Conservation (phyloP, 2,797 vertebrate species). For the Girardinus metallicus region DNA sequence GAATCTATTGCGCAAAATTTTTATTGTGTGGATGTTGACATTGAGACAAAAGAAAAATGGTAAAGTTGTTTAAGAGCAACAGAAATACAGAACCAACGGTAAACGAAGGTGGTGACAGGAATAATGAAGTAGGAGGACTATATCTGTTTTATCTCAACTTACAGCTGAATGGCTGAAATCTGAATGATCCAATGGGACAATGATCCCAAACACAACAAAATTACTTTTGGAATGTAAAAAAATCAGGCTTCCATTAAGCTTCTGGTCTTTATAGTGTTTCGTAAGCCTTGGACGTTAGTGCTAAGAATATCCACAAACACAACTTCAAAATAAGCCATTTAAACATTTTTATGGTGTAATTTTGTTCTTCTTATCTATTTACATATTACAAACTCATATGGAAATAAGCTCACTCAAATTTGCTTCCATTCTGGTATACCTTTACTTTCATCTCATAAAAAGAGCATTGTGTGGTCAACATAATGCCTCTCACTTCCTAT, state of each 20-base stretch:
- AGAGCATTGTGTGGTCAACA: slow-evolving; percentile 31
- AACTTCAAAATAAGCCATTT: slow-evolving; percentile 7
- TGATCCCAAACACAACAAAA: not conserved
- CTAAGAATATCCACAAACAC: not conserved
- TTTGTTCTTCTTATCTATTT: not conserved
- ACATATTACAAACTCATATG: slow-evolving; percentile 13
- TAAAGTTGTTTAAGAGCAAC: not conserved
- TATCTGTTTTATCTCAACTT: not conserved
- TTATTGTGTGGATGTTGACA: not conserved
- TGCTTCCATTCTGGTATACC: slow-evolving; percentile 9
- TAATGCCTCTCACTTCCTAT: slow-evolving; percentile 42
- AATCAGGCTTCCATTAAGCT: not conserved
- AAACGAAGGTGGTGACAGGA: not conserved
- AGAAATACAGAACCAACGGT: not conserved
- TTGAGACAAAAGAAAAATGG: not conserved
- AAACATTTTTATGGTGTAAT: not conserved
- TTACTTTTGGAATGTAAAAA: not conserved
- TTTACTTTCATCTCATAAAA: slow-evolving; percentile 22
- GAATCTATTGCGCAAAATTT: not conserved
- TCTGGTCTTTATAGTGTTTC: not conserved
- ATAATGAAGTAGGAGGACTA: not conserved
- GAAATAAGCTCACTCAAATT: slow-evolving; percentile 22
- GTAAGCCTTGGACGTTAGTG: not conserved
- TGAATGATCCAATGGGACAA: not conserved
- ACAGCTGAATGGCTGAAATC: not conserved